Percentiles rank a stretch among this genome's conserved stretches.
Conservation (phyloP, 2,797 vertebrate genomes). For the Tangara arthus region DNA sequence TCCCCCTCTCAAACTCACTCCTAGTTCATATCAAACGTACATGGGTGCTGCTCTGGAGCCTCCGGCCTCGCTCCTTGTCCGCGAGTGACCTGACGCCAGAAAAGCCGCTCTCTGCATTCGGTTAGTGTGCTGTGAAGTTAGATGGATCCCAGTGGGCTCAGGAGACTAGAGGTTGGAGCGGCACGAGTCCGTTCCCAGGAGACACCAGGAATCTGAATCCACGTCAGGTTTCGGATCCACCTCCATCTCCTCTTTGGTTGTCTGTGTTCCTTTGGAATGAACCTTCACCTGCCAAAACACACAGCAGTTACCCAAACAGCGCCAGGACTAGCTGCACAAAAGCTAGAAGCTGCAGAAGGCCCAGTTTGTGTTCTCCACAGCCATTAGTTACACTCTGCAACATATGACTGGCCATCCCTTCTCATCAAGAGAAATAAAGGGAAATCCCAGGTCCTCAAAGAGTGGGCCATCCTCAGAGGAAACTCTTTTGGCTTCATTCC, state of each 20-base stretch:
- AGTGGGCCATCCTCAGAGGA: background rate
- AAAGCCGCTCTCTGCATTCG: constrained; percentile 77
- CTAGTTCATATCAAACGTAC: constrained; percentile 72
- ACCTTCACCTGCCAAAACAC: constrained; percentile 70
- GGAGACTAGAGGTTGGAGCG: constrained; percentile 79
- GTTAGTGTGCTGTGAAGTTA: constrained; percentile 78
- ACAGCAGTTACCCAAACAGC: constrained; percentile 10
- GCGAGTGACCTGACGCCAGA: constrained; percentile 76
- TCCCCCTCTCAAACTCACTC: constrained; percentile 64
- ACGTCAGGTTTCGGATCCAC: constrained; percentile 77
- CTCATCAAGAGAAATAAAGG: background rate
- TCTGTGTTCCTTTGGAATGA: constrained; percentile 78
- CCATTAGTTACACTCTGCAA: fast-evolving
- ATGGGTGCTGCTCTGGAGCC: constrained; percentile 71
- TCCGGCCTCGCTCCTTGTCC: constrained; percentile 67
- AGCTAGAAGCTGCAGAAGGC: background rate
- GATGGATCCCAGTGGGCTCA: constrained; percentile 73
- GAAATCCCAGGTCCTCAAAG: background rate
- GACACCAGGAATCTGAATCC: constrained; percentile 83
- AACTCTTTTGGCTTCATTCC: background rate
- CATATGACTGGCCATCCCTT: background rate
- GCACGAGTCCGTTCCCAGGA: constrained; percentile 81
- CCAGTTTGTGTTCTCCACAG: background rate
- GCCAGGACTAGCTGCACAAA: background rate
- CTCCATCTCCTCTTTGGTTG: constrained; percentile 77